A percentile compares a stretch with the other conserved stretches of the same genome.
Evolutionary conservation across 2,113 vertebrate species (phyloP).

Genomic region (Heterocephalus glaber): DNA sequence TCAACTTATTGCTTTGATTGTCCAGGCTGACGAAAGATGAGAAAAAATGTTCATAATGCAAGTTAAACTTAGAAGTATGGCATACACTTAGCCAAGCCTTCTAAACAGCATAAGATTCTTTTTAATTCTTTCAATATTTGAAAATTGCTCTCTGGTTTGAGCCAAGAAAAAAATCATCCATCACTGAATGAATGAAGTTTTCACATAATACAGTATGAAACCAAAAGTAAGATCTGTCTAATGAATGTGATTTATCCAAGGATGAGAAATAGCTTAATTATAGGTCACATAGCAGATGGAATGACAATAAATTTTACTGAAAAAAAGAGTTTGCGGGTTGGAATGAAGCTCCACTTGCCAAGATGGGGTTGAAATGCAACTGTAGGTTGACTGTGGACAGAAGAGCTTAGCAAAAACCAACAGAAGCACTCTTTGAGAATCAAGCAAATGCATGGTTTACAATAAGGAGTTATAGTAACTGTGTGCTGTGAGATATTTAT

Average conservation of each 20-base stretch:
- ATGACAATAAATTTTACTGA: not conserved
- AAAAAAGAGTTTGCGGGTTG: not conserved
- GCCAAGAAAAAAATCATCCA: not conserved
- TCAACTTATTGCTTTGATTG: not conserved
- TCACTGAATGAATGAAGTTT: not conserved
- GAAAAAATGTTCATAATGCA: not conserved
- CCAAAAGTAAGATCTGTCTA: not conserved
- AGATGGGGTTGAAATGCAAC: not conserved
- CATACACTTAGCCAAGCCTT: not conserved
- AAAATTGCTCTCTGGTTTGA: not conserved
- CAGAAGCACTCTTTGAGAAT: not conserved
- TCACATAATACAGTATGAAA: not conserved
- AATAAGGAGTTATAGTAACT: not conserved
- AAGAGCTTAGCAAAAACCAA: not conserved
- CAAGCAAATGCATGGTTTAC: not conserved
- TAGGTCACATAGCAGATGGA: not conserved
- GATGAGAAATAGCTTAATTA: conserved; percentile 5
- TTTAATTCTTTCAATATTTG: not conserved
- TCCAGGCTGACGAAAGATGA: not conserved
- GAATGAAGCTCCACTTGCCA: not conserved
- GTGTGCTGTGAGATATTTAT: not conserved
- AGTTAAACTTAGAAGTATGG: not conserved
- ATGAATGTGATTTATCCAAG: not conserved
- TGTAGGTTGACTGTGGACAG: not conserved
- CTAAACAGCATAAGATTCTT: not conserved